These are phyloP conservation scores for Hecatera dysodea DNA, from an alignment of 2,888 invertebrate species.

Conservation along the genomic window DNA sequence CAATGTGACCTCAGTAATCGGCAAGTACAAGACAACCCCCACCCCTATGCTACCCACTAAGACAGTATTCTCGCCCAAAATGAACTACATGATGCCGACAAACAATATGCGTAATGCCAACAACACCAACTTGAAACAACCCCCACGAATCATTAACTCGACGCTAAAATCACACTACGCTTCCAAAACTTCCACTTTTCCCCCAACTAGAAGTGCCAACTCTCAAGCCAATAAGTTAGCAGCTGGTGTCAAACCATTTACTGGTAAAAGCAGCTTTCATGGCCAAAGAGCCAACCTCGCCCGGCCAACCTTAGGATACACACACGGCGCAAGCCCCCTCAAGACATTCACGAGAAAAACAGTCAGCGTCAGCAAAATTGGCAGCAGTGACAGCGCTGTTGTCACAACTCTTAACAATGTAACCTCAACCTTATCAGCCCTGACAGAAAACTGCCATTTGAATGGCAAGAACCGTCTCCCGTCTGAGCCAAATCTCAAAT, in stretches of 20 bases:
- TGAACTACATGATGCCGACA: conserved; percentile 88
- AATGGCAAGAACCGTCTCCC: conserved; percentile 86
- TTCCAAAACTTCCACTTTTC: conserved; percentile 87
- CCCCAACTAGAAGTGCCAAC: conserved; percentile 87
- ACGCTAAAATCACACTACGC: conserved; percentile 83
- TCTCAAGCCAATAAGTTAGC: conserved; percentile 80
- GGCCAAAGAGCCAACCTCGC: conserved; percentile 87
- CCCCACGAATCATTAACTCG: conserved; percentile 78
- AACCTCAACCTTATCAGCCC: conserved; percentile 84
- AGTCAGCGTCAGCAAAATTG: conserved; percentile 74
- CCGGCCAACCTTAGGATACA: conserved; percentile 80
- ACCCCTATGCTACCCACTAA: conserved; percentile 86
- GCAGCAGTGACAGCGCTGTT: conserved; percentile 75
- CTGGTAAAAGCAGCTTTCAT: conserved; percentile 84
- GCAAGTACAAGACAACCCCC: conserved; percentile 87
- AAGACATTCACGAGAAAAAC: conserved; percentile 85
- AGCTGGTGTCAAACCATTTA: conserved; percentile 80
- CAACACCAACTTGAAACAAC: conserved; percentile 85
- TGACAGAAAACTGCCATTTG: conserved; percentile 87
- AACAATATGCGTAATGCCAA: conserved; percentile 85
- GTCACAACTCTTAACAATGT: conserved; percentile 80
- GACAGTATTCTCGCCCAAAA: conserved; percentile 84
- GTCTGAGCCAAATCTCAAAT: conserved; percentile 84
- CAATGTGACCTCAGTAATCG: conserved; percentile 86
- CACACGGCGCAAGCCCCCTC: conserved; percentile 82